These are phyloP conservation scores for Apodemia duryi DNA, from an alignment of 2,888 invertebrate genomes.

Conservation along the genomic window DNA sequence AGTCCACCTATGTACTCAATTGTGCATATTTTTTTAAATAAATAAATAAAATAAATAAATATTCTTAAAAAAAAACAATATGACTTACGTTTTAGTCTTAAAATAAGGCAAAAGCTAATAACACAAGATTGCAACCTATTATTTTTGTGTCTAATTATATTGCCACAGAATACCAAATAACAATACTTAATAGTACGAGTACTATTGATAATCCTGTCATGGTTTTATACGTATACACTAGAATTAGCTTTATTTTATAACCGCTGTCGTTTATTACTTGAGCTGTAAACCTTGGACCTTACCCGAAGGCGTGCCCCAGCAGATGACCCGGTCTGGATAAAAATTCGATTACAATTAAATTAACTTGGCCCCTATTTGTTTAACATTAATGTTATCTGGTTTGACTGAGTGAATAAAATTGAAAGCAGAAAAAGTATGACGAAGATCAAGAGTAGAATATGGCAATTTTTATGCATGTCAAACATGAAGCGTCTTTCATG, in stretches of 20 bases:
- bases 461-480: background rate
- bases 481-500: background rate
- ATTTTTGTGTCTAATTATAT: too few relatives aligned
- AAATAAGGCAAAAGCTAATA: too few relatives aligned
- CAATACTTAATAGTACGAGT: too few relatives aligned
- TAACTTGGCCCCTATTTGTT: slow-evolving; percentile 69
- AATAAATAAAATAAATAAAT: too few relatives aligned
- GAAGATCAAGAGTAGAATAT: background rate
- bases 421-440: background rate
- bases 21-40: too few relatives aligned
- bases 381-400: slow-evolving; percentile 50
- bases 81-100: too few relatives aligned
- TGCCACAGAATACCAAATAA: too few relatives aligned
- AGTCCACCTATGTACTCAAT: too few relatives aligned
- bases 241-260: background rate
- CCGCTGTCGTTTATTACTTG: slow-evolving; percentile 39
- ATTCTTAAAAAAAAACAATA: too few relatives aligned
- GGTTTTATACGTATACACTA: too few relatives aligned
- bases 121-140: too few relatives aligned
- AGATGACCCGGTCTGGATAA: slow-evolving; percentile 70
- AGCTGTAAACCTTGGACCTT: slow-evolving; percentile 40
- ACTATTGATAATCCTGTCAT: too few relatives aligned
- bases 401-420: slow-evolving; percentile 18
- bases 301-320: slow-evolving; percentile 53
- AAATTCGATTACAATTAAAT: slow-evolving; percentile 78